Evolutionary conservation across 2,888 invertebrate species (phyloP), one percentile per base, ranked within the genome.

Genomic region (Caenorhabditis plicata): DNA sequence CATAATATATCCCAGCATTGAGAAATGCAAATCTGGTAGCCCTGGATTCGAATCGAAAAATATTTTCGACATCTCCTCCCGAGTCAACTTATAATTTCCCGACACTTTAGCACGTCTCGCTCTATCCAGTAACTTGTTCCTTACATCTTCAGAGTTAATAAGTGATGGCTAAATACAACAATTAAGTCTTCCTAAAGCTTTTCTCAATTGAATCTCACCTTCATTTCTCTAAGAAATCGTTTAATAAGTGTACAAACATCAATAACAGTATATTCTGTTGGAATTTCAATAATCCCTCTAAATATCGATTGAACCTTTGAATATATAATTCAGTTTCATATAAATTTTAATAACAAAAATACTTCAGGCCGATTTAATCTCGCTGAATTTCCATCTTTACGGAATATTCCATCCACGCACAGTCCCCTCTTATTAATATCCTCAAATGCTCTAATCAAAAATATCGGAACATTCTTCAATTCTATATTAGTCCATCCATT

Each of bases 191-290:
- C 9, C 9, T n/a, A 9, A 36, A 36, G n/a, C 9, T 9, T 19
- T 15, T 11, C n/a, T 19, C n/a, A 26, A 22, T 17, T 39, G 5
- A 4, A 4, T 20, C n/a, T 39, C 9, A 45, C 45, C 29, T 66
- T 55, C 9, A 73, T 27, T 17, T 65, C 68, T 2, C 72, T 48
- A 22, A 74, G 60, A 44, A 74, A 74, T 15, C 73, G 61, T 52
- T 74, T 74, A 29, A 74, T 67, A 39, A 72, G 47, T 8, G 65
- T 52, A 32, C 74, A 74, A 20, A 73, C 65, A 36, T 74, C 74
- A 39, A 68, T 67, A 8, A 64, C 64, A 4, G 62, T 68, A 35
- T 64, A 73, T 20, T 54, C 64, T 29, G 42, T 49, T 4, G 73
- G 66, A 45, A 73, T 73, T 7, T 46, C 47, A 27, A 46, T 44